phyloP scores from a whole-genome alignment of 92 coral and sea anemone species.

The Porites evermanni region DNA sequence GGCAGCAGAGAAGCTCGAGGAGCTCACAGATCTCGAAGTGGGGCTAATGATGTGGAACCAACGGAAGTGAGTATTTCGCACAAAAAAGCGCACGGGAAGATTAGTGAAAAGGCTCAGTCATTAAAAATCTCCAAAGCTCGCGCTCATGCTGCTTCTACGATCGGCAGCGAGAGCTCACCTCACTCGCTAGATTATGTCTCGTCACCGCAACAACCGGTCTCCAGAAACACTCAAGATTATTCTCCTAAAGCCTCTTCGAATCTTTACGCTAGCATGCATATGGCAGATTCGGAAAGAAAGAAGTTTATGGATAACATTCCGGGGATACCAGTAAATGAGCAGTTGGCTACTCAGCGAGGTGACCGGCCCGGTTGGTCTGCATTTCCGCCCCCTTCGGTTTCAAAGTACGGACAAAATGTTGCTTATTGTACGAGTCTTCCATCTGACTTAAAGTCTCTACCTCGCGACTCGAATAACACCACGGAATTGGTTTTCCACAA shows the following conservation, averaged over 20 bases:
- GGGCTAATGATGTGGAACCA: slow-evolving; percentile 85
- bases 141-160: slow-evolving; percentile 71
- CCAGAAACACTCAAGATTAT: slow-evolving; percentile 43
- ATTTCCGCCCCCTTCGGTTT: slow-evolving; percentile 68
- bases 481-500: slow-evolving; percentile 68
- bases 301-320: slow-evolving; percentile 83
- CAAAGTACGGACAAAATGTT: slow-evolving; percentile 64
- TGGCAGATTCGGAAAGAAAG: slow-evolving; percentile 74
- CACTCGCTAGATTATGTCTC: slow-evolving; percentile 39
- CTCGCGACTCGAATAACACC: slow-evolving; percentile 72
- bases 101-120: slow-evolving; percentile 68
- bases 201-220: slow-evolving; percentile 20
- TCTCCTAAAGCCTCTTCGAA: slow-evolving; percentile 38
- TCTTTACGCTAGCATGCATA: slow-evolving; percentile 43
- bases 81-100: slow-evolving; percentile 69
- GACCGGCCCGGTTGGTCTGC: slow-evolving; percentile 68
- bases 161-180: slow-evolving; percentile 35
- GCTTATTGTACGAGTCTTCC: slow-evolving; percentile 46
- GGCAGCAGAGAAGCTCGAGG: slow-evolving; percentile 63
- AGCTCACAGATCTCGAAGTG: slow-evolving; percentile 61
- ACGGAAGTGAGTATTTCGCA: slow-evolving; percentile 78
- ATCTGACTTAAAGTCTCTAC: slow-evolving; percentile 65
- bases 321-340: slow-evolving; percentile 91
- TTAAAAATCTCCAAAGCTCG: slow-evolving; percentile 71
- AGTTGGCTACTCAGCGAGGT: slow-evolving; percentile 76